Percentiles rank a stretch among this genome's conserved stretches.
Conservation (phyloP, 2,888 invertebrate species). For the Plemyria rubiginata region DNA sequence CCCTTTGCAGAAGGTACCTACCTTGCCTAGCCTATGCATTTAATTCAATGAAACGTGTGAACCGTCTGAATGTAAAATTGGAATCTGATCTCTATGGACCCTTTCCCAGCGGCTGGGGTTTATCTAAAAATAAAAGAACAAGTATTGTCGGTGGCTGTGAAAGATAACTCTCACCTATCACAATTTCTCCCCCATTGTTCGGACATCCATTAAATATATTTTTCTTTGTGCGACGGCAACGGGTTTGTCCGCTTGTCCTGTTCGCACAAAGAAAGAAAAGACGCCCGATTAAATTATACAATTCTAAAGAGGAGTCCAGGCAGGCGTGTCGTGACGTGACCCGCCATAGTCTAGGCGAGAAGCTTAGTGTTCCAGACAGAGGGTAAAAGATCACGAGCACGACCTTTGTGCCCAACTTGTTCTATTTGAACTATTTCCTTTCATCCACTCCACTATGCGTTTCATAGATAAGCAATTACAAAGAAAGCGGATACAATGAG, state of each 20-base stretch:
- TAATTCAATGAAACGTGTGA: slow-evolving; percentile 19
- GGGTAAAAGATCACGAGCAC: slow-evolving; percentile 38
- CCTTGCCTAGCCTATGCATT: not conserved
- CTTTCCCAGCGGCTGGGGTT: slow-evolving; percentile 70
- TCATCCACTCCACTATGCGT: slow-evolving; percentile 30
- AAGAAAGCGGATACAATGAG: slow-evolving; percentile 26
- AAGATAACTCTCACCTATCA: slow-evolving; percentile 84
- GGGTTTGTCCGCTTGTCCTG: slow-evolving; percentile 72
- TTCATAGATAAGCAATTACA: slow-evolving; percentile 30
- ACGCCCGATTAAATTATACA: slow-evolving; percentile 70
- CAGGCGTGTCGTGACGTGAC: slow-evolving; percentile 47
- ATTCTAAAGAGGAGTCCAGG: slow-evolving; percentile 65
- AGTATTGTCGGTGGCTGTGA: slow-evolving; percentile 67
- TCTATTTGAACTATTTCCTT: slow-evolving; percentile 42
- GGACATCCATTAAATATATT: slow-evolving; percentile 73
- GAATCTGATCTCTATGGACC: slow-evolving; percentile 64
- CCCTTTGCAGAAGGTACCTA: no score
- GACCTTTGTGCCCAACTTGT: slow-evolving; percentile 37
- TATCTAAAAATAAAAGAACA: slow-evolving; percentile 67
- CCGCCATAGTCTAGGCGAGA: slow-evolving; percentile 26
- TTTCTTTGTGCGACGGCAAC: slow-evolving; percentile 71
- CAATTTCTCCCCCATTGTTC: slow-evolving; percentile 80
- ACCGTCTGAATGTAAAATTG: slow-evolving; percentile 62
- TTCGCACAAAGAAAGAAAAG: slow-evolving; percentile 71
- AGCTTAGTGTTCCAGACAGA: slow-evolving; percentile 23